A percentile compares a stretch with the other conserved stretches of the same genome.
These are phyloP conservation scores for Tapirus terrestris DNA, from an alignment of 2,113 vertebrate species.

Conservation along the genomic window DNA sequence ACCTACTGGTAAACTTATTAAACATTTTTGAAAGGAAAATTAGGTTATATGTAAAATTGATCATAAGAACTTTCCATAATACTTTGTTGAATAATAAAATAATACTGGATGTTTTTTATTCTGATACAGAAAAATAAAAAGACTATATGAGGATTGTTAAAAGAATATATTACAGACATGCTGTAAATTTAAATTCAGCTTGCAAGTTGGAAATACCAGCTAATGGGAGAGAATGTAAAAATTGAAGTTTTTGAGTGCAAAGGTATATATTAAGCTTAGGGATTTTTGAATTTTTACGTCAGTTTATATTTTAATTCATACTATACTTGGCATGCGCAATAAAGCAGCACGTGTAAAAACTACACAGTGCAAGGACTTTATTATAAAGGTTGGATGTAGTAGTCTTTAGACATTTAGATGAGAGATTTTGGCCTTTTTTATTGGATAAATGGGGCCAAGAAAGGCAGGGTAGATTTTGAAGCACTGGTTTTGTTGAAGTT, in stretches of 20 bases:
- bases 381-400: slow-evolving; percentile 70
- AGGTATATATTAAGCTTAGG: slow-evolving; percentile 81
- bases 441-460: slow-evolving; percentile 73
- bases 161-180: too few relatives aligned
- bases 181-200: slow-evolving; percentile 23
- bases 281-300: slow-evolving; percentile 71
- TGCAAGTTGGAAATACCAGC: slow-evolving; percentile 31
- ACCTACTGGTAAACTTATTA: slow-evolving; percentile 61
- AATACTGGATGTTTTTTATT: slow-evolving; percentile 40
- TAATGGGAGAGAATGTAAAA: slow-evolving; percentile 48
- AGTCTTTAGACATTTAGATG: slow-evolving; percentile 69
- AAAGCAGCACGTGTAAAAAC: slow-evolving; percentile 73
- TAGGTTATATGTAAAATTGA: slow-evolving; percentile 45
- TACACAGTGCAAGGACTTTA: slow-evolving; percentile 66
- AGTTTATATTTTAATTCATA: slow-evolving; percentile 78
- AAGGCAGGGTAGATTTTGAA: slow-evolving; percentile 78
- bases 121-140: neutral
- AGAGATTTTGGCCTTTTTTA: slow-evolving; percentile 71
- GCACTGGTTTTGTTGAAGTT: slow-evolving; percentile 80
- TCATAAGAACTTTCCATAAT: slow-evolving; percentile 9
- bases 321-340: slow-evolving; percentile 79
- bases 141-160: neutral
- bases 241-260: slow-evolving; percentile 72
- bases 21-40: slow-evolving; percentile 65
- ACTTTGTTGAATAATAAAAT: neutral